Evolutionary conservation across 2,113 vertebrate species (phyloP).

Genomic region (Orientallactaga bullata): DNA sequence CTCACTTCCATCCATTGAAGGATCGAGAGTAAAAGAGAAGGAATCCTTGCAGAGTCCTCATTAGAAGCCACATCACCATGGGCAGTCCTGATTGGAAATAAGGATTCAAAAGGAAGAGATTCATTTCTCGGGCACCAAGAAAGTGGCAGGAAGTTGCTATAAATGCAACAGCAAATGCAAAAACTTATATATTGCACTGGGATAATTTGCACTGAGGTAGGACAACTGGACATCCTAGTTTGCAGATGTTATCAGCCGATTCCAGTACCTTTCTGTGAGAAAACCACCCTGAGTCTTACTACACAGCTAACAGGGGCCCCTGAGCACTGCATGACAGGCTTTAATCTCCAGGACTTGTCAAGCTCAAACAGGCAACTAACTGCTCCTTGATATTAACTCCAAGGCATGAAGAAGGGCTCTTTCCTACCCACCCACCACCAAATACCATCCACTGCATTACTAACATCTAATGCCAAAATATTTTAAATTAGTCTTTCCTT

Average conservation of each 20-base stretch:
- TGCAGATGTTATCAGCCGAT: neutral
- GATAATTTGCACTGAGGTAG: fast-evolving
- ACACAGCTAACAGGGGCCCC: neutral
- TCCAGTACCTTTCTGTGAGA: neutral
- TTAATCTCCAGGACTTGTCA: neutral
- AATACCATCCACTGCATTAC: neutral
- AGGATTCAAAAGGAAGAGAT: neutral
- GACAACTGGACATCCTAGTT: neutral
- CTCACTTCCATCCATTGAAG: neutral
- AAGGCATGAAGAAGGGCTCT: neutral
- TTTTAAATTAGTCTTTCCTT: neutral
- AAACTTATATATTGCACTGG: neutral
- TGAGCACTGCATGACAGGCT: neutral
- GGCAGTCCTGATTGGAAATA: neutral
- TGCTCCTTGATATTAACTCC: neutral
- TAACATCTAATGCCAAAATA: neutral
- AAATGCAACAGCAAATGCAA: fast-evolving
- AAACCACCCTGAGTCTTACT: neutral
- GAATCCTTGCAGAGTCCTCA: neutral
- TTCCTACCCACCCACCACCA: neutral
- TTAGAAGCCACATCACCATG: neutral
- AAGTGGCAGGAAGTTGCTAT: neutral
- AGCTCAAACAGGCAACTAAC: neutral
- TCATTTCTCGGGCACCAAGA: neutral
- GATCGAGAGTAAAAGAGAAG: neutral